phyloP scores from a whole-genome alignment of 2,888 invertebrate genomes.

The Carabus problematicus region DNA sequence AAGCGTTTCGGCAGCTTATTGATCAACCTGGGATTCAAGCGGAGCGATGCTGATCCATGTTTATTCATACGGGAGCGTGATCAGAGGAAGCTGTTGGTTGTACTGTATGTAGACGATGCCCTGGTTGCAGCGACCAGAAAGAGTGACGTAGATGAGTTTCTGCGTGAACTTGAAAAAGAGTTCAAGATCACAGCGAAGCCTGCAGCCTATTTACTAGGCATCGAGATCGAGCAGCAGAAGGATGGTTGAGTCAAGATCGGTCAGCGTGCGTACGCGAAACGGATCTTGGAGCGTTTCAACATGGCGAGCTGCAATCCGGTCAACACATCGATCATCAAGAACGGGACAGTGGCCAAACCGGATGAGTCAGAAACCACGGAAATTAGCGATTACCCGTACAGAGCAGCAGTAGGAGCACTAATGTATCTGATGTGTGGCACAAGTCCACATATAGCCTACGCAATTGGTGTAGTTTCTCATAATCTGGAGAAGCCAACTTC shows the following conservation, averaged over 20 bases:
- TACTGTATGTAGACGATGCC: slow-evolving; percentile 53
- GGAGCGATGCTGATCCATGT: too few relatives aligned
- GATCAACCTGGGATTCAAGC: slow-evolving; percentile 46
- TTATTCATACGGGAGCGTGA: too few relatives aligned
- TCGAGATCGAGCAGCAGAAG: slow-evolving; percentile 41
- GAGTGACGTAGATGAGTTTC: slow-evolving; percentile 34
- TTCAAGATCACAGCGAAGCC: slow-evolving; percentile 33
- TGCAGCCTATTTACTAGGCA: slow-evolving; percentile 34
- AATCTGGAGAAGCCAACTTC: slow-evolving; percentile 6
- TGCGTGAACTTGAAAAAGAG: slow-evolving; percentile 38
- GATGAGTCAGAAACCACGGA: background rate
- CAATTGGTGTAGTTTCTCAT: slow-evolving; percentile 16
- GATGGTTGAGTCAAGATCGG: background rate
- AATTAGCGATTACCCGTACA: background rate
- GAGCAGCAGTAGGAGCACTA: slow-evolving; percentile 25
- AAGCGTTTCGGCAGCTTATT: slow-evolving; percentile 49
- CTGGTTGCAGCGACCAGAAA: slow-evolving; percentile 44
- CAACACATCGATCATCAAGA: slow-evolving; percentile 3
- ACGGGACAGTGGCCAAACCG: background rate
- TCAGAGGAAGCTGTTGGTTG: slow-evolving; percentile 45
- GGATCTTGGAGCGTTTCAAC: slow-evolving; percentile 16
- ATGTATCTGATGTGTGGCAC: slow-evolving; percentile 22
- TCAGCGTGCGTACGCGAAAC: slow-evolving; percentile 10
- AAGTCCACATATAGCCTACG: slow-evolving; percentile 23
- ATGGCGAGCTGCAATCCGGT: slow-evolving; percentile 13